Conservation (phyloP, 2,888 invertebrate genomes). For the Lasioglossum calceatum region DNA sequence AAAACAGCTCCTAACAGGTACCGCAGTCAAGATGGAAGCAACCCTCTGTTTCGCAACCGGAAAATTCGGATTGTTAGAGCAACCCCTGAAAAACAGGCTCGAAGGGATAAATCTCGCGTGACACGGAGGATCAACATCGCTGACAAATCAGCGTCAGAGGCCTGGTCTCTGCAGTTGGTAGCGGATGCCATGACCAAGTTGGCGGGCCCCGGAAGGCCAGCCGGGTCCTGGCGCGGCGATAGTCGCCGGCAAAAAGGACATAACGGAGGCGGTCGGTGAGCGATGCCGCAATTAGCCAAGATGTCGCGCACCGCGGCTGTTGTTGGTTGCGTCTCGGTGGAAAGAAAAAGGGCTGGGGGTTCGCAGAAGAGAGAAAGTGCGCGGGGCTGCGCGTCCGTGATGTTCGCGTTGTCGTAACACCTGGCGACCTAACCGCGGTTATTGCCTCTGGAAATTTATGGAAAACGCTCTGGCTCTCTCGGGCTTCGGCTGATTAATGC, state of each 20-base stretch:
- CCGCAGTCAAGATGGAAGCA: neutral
- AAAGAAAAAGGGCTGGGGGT: neutral
- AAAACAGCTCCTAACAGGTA: neutral
- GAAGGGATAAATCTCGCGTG: neutral
- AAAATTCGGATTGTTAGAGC: neutral
- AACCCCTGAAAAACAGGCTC: neutral
- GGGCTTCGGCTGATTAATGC: constrained; percentile 46
- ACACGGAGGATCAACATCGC: neutral
- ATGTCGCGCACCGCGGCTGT: constrained; percentile 54
- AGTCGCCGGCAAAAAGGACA: constrained; percentile 61
- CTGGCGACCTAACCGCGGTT: constrained; percentile 50
- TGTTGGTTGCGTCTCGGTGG: neutral
- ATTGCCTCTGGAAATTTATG: constrained; percentile 55
- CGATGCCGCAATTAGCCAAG: constrained; percentile 73
- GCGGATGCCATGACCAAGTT: constrained; percentile 32
- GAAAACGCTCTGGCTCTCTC: constrained; percentile 33
- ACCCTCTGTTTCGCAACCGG: neutral
- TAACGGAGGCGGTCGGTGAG: constrained; percentile 67
- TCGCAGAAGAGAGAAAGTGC: neutral
- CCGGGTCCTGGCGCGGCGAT: constrained; percentile 42
- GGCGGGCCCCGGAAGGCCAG: constrained; percentile 37
- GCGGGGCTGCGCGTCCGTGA: constrained; percentile 15
- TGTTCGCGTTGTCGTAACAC: constrained; percentile 71
- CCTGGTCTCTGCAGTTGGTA: constrained; percentile 20
- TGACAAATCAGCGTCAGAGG: neutral